Base-by-base conservation (phyloP, 2,797 vertebrate species). In the Hirundo rustica region DNA sequence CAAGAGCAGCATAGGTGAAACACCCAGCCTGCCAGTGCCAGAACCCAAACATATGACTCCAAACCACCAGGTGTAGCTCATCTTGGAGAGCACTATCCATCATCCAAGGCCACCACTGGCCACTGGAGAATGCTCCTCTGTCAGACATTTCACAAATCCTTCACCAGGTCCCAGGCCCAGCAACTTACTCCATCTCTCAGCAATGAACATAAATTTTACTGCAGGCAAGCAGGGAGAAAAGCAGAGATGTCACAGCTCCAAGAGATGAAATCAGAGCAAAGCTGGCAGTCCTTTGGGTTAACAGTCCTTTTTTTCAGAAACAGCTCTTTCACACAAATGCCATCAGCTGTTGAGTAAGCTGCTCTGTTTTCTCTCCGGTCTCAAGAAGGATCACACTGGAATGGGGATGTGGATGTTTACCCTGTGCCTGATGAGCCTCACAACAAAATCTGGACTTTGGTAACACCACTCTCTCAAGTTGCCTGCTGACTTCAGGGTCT, bases 311-410 rank as follows among this genome's bases (percentile, higher is more conserved):
- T 80, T 92, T 65, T 88, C 25, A 80, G 70, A 88, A n/a, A 81
- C 26, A 94, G 73, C 30, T 93, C 76, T 77, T 77, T 92, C 67
- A 87, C 68, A 74, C n/a, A 93, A 93, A 94, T 89, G 75, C 73
- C 89, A 91, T 83, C 82, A 85, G 68, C 73, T 91, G 82, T 95
- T 85, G 72, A 93, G 45, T 80, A 95, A 95, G 83, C 88, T 83
- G 73, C 85, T 82, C 76, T 77, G 86, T 82, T 55, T 83, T 80
- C 88, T 55, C 77, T 82, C 71, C 81, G 93, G 85, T 58, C 83
- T 90, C 65, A 19, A 34, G 48, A 93, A 95, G 53, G 87, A 71
- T 61, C 72, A 82, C 48, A 62, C 8, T 79, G 68, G 32, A 82
- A 82, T 1, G 15, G 54, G 20, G 34, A 87, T 71, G 29, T 54